These are phyloP conservation scores for Chionodraco myersi DNA, from an alignment of 2,113 vertebrate genomes.

Conservation along the genomic window DNA sequence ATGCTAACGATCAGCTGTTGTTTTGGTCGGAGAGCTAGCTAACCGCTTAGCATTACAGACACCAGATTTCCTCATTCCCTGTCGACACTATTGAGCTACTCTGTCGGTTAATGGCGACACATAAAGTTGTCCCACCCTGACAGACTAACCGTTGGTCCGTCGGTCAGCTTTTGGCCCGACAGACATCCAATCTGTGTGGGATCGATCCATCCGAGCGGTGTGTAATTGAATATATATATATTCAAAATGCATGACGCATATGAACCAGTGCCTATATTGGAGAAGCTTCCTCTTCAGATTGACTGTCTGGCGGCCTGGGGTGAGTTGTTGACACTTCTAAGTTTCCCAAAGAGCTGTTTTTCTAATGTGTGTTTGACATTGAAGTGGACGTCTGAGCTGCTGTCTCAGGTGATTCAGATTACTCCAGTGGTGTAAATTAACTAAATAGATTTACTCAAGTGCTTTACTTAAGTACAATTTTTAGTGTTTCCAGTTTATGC, in stretches of 20 bases:
- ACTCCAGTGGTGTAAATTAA: too few species aligned
- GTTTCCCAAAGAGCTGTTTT: not conserved
- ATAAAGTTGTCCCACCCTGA: slow-evolving; percentile 19
- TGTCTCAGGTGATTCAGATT: not conserved
- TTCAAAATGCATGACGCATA: slow-evolving; percentile 95
- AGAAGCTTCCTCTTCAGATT: slow-evolving; percentile 96
- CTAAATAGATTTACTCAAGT: too few species aligned
- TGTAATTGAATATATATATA: slow-evolving; percentile 5
- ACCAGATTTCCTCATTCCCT: not conserved
- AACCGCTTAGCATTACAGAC: not conserved
- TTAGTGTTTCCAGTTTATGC: too few species aligned
- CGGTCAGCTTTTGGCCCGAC: slow-evolving; percentile 36
- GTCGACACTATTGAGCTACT: not conserved
- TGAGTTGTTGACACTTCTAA: slow-evolving; percentile 76
- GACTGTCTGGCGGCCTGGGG: slow-evolving; percentile 97
- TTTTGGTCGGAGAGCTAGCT: slow-evolving; percentile 53
- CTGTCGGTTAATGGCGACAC: slow-evolving; percentile 46
- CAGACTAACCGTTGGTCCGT: slow-evolving; percentile 19
- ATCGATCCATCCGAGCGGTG: slow-evolving; percentile 3
- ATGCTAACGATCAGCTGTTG: slow-evolving; percentile 69
- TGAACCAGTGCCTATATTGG: slow-evolving; percentile 93
- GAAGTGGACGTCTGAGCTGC: not conserved
- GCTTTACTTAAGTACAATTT: too few species aligned
- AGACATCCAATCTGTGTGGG: slow-evolving; percentile 4
- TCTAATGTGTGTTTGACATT: not conserved